Evolutionary conservation across 2,888 invertebrate genomes (phyloP).

Genomic region (Agrotis ipsilon): DNA sequence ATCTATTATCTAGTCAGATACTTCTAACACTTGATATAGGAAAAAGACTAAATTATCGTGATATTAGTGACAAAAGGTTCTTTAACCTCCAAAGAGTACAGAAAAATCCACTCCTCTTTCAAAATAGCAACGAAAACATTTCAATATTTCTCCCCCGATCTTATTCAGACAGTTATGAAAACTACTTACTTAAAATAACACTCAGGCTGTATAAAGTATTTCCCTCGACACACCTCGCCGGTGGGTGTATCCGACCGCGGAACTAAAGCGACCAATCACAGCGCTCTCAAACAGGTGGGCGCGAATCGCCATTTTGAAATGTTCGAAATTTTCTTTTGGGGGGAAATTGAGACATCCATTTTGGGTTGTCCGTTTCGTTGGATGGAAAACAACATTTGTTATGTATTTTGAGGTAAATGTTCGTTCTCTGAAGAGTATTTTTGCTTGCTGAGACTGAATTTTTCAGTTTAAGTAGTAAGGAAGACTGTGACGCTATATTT

Average conservation of each 20-base stretch:
- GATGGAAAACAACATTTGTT: slow-evolving; percentile 18
- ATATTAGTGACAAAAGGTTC: too few relatives aligned
- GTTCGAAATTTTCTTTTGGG: slow-evolving; percentile 20
- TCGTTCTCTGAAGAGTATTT: background rate
- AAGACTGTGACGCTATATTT: too few relatives aligned
- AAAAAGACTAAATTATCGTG: too few relatives aligned
- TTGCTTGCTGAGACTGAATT: too few relatives aligned
- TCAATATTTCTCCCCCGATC: background rate
- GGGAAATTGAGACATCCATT: slow-evolving; percentile 23
- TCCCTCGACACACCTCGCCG: slow-evolving; percentile 49
- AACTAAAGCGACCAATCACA: slow-evolving; percentile 52
- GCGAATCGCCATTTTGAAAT: slow-evolving; percentile 62
- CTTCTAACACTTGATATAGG: too few relatives aligned
- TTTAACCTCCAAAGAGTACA: background rate
- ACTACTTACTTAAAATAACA: slow-evolving; percentile 9
- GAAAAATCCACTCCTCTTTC: background rate
- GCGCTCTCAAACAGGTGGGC: slow-evolving; percentile 64
- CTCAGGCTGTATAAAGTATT: slow-evolving; percentile 34
- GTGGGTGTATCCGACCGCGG: slow-evolving; percentile 71
- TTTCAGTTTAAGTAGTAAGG: too few relatives aligned
- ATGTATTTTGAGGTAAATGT: background rate
- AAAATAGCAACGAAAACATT: background rate
- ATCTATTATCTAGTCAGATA: too few relatives aligned
- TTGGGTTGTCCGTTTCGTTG: slow-evolving; percentile 3
- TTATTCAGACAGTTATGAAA: slow-evolving; percentile 3